Base-by-base conservation (phyloP, 2,888 invertebrate genomes). In the Geotrupes spiniger region DNA sequence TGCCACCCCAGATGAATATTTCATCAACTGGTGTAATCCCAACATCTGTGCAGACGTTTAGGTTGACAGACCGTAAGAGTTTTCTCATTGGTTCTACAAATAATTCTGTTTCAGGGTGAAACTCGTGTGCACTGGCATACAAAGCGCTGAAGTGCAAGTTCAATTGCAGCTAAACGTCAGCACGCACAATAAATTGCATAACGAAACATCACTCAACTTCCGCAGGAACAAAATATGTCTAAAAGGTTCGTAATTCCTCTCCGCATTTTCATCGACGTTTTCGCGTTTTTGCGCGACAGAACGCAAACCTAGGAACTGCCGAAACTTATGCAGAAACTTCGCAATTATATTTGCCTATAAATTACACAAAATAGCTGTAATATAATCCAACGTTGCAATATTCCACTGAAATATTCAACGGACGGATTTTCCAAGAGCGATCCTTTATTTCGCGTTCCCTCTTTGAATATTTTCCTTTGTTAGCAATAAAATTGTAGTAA, bases 221-320 rank as follows among this genome's bases (percentile, higher is more conserved):
- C 85, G 85, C 65, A 78, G 93, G 57, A 90, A 89, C 73, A 93
- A 92, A 76, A 89, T 92, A 63, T 93, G 93, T 70, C 78, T 87
- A 54, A 85, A 87, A 82, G 87, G 88, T 87, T 65, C 71, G 66
- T 59, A 44, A 29, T 6, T 6, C 6, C 8, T 37, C 17, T 37
- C 1, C 17, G 6, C 2, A 37, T 4, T 37, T 14, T 10, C 10
- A 28, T n/a, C 10, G 28, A 28, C 28, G 10, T 28, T 28, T 28
- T 28, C 10, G 28, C 10, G 10, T n/a, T 28, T 28, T 28, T 9
- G 9, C 2, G 28, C 10, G 28, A 28, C 28, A 28, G n/a, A n/a
- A n/a, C n/a, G n/a, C n/a, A n/a, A n/a, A n/a, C n/a, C n/a, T n/a
- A n/a, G n/a, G n/a, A n/a, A n/a, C n/a, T n/a, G n/a, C n/a, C n/a